Evolutionary conservation across 2,888 invertebrate genomes (phyloP), one percentile per base, ranked within the genome.

Genomic region (Philereme vetulata): DNA sequence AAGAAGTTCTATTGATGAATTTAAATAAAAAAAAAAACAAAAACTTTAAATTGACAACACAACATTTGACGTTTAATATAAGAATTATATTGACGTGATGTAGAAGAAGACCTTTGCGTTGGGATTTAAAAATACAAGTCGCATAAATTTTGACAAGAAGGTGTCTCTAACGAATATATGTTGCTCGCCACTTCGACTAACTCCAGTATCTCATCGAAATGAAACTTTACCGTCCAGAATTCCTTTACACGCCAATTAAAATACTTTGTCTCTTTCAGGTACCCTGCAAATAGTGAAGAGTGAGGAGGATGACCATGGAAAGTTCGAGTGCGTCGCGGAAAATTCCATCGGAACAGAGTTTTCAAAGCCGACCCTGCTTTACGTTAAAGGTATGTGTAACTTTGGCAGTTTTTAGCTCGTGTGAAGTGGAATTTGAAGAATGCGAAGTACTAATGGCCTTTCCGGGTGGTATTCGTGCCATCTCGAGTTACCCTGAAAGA

Each of bases 281-380:
- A 94, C 96, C 53, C 92, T 99, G 70, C 97, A 98, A 93, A 98
- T 99, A 75, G 95, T 95, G 72, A 96, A 96, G 84, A 97, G 97
- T 74, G 96, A 97, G 76, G 97, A 97, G 79, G 96, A 96, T 72
- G 98, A 99, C 90, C 97, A 97, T 82, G 98, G 98, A 54, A 97
- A 97, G 86, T 99, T 98, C 85, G 98, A 98, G 88, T 99, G 99
- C 85, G 97, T 98, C 47, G 98, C 98, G 0, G 98, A 98, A 82
- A 99, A 98, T 85, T 93, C 96, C 4, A 95, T 97, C 60, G 99
- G 98, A 57, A 98, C 98, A 0, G 98, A 98, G 82, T 97, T 97
- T 85, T 98, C 98, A 0, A 97, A 97, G 80, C 94, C 96, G 40
- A 97, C 97, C 33, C 95, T 95, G 77, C 94, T 99, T 51, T 98